These are phyloP conservation scores for Actias luna DNA, from an alignment of 2,888 invertebrate genomes.

Conservation along the genomic window DNA sequence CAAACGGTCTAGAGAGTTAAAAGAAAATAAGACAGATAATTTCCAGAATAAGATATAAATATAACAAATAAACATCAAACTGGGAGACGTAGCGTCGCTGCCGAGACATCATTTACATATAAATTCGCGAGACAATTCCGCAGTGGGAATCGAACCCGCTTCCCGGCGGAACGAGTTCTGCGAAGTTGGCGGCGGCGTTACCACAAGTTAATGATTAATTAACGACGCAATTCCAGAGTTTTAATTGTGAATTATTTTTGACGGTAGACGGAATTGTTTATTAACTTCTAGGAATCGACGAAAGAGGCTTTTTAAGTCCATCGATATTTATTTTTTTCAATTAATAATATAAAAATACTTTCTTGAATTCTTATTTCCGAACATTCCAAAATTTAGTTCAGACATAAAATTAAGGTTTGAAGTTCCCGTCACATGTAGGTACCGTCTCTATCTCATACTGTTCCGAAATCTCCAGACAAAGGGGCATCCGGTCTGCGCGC, in stretches of 20 bases:
- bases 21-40: constrained; percentile 6
- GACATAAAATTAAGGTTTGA: constrained; percentile 3
- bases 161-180: constrained; percentile 39
- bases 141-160: constrained; percentile 49
- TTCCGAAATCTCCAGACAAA: constrained; percentile 44
- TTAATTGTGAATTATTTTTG: constrained; percentile 31
- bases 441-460: background rate
- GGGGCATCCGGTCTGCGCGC: constrained; percentile 52
- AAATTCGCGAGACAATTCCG: constrained; percentile 55
- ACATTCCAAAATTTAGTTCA: background rate
- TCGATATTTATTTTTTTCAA: background rate
- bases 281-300: constrained; percentile 12
- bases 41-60: constrained; percentile 28
- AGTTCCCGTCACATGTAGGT: background rate
- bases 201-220: constrained; percentile 48
- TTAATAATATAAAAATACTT: background rate
- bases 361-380: background rate
- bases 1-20: background rate
- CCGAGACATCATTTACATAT: constrained; percentile 52
- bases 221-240: constrained; percentile 36
- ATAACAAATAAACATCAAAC: constrained; percentile 48
- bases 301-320: background rate
- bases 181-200: constrained; percentile 32
- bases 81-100: constrained; percentile 35
- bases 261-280: constrained; percentile 24